Base-by-base conservation (phyloP, 2,113 vertebrate species). In the Orcinus orca region DNA sequence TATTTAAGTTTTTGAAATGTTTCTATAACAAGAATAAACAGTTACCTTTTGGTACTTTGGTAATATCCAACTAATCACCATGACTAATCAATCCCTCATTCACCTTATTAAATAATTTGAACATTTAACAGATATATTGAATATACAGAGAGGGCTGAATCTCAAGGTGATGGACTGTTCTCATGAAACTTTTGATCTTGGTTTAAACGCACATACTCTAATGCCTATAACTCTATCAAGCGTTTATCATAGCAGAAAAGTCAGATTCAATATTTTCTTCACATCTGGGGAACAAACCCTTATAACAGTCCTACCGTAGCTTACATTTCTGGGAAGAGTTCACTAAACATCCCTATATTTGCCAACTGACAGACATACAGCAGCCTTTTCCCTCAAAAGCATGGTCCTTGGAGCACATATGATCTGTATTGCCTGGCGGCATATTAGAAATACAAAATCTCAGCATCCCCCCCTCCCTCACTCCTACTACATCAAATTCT, bases 401-500 rank as follows among this genome's bases (percentile, higher is more conserved):
- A 10, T 60, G 11, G 18, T 65, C 31, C 5, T 71, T 38, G 25
- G 23, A 67, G 29, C 8, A 47, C 7, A 92, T 18, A 33, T 33
- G 26, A 55, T 23, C 62, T 62, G 7, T 77, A 41, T 65, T 18
- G 77, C 20, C 20, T 31, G 1, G 17, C 6, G 88, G 31, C 33
- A 8, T 70, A 4, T 26, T 63, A 53, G 31, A 50, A 83, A 44
- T 36, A 65, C 10, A 88, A 68, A 84, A 58, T 79, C 25, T 63
- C 38, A 65, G 18, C 8, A 13, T 23, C 10, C 2, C 3, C n/a
- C 5, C 33, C 60, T 14, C 13, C 11, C 26, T 0, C 8, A 62
- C 5, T 23, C 60, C 7, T 41, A 76, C 4, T 67, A 41, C 81
- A 60, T 47, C 68, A 74, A 41, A 87, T 50, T 86, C 36, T 38